Evolutionary conservation across 2,797 vertebrate species (phyloP).

Genomic region (Acrossocheilus wenchowensis): DNA sequence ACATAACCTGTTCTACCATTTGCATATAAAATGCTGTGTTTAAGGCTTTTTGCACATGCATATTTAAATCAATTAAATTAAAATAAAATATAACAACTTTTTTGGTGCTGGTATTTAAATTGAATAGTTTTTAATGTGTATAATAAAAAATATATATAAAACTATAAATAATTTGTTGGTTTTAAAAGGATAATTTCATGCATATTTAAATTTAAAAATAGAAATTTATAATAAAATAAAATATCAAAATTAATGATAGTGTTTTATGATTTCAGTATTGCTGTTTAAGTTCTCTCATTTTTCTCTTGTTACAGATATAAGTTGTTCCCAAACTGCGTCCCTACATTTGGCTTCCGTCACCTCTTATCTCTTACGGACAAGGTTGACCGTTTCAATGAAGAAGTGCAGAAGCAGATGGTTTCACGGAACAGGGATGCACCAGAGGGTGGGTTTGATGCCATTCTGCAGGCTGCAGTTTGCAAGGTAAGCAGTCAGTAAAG

Average conservation of each 20-base stretch:
- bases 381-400: constrained; percentile 93
- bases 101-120: not conserved
- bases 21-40: not conserved
- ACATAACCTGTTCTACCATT: not conserved
- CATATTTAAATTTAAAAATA: not conserved
- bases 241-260: no score
- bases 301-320: constrained; percentile 84
- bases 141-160: not conserved
- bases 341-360: constrained; percentile 96
- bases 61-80: not conserved
- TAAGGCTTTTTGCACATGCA: not conserved
- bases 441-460: constrained; percentile 94
- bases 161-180: not conserved
- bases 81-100: not conserved
- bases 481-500: constrained; percentile 79
- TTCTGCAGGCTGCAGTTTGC: constrained; percentile 95
- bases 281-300: not conserved
- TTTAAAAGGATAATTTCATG: not conserved
- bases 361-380: constrained; percentile 92
- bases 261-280: not conserved
- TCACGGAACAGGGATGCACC: constrained; percentile 96
- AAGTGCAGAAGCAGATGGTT: constrained; percentile 95
- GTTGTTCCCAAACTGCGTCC: constrained; percentile 90
- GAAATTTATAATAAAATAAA: not conserved
- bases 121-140: not conserved